A percentile compares a stretch with the other conserved stretches of the same genome.
These are phyloP conservation scores for Centropus bengalensis DNA, from an alignment of 2,113 vertebrate species.

Conservation along the genomic window DNA sequence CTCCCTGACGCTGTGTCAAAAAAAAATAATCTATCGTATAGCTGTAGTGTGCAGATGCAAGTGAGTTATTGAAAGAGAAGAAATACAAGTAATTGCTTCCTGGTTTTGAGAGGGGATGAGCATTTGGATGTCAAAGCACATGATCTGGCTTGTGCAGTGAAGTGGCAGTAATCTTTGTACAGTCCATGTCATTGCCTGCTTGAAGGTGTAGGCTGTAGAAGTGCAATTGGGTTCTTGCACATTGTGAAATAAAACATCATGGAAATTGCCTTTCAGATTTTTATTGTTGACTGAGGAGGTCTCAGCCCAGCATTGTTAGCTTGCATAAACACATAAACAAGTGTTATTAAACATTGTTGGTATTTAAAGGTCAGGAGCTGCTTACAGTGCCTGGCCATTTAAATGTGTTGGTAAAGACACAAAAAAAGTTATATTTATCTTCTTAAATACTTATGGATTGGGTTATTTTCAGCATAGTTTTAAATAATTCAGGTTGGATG, in stretches of 20 bases:
- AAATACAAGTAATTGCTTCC: conserved; percentile 41
- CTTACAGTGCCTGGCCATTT: neutral
- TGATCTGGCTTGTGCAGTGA: neutral
- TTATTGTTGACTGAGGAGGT: neutral
- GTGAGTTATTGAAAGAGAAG: neutral
- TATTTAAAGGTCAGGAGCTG: neutral
- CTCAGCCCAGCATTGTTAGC: neutral
- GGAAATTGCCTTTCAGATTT: neutral
- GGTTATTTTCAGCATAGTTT: neutral
- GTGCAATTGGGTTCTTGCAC: neutral
- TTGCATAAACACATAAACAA: neutral
- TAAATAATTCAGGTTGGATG: neutral
- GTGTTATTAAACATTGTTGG: neutral
- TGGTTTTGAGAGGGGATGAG: neutral
- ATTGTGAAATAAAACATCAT: neutral
- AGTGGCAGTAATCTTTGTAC: neutral
- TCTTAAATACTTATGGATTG: neutral
- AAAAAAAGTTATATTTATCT: neutral
- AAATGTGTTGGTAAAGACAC: neutral
- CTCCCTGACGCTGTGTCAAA: neutral
- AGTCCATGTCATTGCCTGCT: neutral
- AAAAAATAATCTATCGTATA: neutral
- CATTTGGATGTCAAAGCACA: neutral
- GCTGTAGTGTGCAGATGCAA: neutral
- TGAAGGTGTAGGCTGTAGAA: neutral